Evolutionary conservation across 2,888 invertebrate genomes (phyloP), one percentile per base, ranked within the genome.

Genomic region (Carcina quercana): DNA sequence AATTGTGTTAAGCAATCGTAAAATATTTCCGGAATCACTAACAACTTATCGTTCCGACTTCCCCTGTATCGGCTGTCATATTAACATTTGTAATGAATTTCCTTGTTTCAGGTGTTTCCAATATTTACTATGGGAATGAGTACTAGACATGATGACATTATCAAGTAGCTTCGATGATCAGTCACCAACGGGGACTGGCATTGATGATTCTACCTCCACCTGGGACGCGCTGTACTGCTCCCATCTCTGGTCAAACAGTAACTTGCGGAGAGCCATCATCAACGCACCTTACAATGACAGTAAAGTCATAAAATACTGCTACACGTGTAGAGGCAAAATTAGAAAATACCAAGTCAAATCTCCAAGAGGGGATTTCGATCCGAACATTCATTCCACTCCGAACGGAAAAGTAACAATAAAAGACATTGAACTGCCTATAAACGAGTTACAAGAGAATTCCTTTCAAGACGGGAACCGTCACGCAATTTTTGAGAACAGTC

Each of bases 261-360:
- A 64, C 41, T 53, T 75, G 40, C 62, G 75, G 47, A 70, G 59
- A 45, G 61, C 63, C 28, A 59, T 74, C 31, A 49, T 78, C 44
- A 61, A 64, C 46, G 55, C 59, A 35, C 60, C 67, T 25, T 45
- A 48, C 41, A 53, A 50, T 32, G 61, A 78, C 35, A 63, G 50
- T 35, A 68, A 59, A 59, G 52, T 53, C 26, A 64, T 70, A 38
- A 72, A 69, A 48, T 70, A 78, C 47, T 82, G 83, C 45, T 73
- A 75, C 37, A 68, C 71, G 5, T 82, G 80, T 51, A 72, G 59
- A 45, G 79, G 78, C 32, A 83, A 82, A 60, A 73, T 80, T 53
- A 70, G 80, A 56, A 80, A 73, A 59, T 82, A 82, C 63, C 69
- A 78, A 48, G 45, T 82, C 34, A 68, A 59, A 43, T 58, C 69